These are phyloP conservation scores for Crenichthys baileyi DNA, from an alignment of 2,797 vertebrate genomes.

Conservation along the genomic window DNA sequence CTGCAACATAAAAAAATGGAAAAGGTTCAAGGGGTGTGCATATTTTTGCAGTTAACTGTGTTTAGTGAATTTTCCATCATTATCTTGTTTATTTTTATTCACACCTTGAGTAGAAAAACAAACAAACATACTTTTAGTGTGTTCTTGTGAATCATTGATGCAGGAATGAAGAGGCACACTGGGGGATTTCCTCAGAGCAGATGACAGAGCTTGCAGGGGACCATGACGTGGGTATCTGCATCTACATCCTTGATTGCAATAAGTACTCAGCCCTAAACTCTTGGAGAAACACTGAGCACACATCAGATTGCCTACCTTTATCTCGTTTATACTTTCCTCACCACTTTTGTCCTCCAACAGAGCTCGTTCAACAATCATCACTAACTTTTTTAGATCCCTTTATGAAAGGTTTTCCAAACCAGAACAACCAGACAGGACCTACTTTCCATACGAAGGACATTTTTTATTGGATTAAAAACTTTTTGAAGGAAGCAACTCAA, in stretches of 20 bases:
- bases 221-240: conserved; percentile 79
- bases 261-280: conserved; percentile 72
- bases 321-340: neutral
- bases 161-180: conserved; percentile 85
- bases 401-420: conserved; percentile 1
- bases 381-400: conserved; percentile 7
- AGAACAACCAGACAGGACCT: conserved; percentile 21
- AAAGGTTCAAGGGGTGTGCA: too few species aligned
- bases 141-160: conserved; percentile 8
- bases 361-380: neutral
- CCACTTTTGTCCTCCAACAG: neutral
- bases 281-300: conserved; percentile 75
- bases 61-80: too few species aligned
- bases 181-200: conserved; percentile 83
- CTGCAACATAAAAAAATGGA: too few species aligned
- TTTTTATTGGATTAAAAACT: conserved; percentile 27
- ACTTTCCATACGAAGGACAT: conserved; percentile 20
- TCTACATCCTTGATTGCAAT: conserved; percentile 83
- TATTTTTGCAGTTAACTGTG: too few species aligned
- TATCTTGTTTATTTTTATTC: too few species aligned
- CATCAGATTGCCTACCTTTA: conserved; percentile 49
- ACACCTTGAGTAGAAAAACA: too few species aligned
- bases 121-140: too few species aligned
- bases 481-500: conserved; percentile 41
- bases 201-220: conserved; percentile 81